A percentile compares a stretch with the other conserved stretches of the same genome.
Evolutionary conservation across 2,797 vertebrate genomes (phyloP).

Genomic region (Microhierax caerulescens): DNA sequence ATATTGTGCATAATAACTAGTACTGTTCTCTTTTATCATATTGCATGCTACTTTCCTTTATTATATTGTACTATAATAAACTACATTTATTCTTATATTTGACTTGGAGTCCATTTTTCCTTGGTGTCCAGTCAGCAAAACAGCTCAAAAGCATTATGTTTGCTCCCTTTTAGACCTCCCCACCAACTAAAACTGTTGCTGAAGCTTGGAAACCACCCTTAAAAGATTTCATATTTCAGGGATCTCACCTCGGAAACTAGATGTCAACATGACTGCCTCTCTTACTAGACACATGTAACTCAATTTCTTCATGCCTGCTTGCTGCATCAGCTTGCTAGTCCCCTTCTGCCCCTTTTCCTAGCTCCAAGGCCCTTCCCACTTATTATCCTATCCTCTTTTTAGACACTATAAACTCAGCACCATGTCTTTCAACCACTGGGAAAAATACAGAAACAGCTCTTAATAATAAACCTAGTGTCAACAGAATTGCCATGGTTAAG

Average conservation of each 20-base stretch:
- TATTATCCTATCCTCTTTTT: neutral
- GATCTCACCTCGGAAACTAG: neutral
- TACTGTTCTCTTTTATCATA: too few species aligned
- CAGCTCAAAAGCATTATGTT: neutral
- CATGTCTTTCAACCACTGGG: neutral
- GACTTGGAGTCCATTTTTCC: too few species aligned
- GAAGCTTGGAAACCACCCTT: neutral
- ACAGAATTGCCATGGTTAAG: neutral
- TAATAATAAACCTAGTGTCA: neutral
- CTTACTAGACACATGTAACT: neutral
- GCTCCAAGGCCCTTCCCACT: neutral
- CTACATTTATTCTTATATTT: too few species aligned
- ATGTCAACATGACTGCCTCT: neutral
- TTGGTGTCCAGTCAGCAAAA: too few species aligned
- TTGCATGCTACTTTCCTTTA: too few species aligned
- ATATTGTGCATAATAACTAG: too few species aligned
- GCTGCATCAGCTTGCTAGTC: neutral
- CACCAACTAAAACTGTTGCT: neutral
- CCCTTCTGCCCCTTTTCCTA: too few species aligned
- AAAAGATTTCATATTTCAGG: neutral
- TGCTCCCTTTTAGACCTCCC: neutral
- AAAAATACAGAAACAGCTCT: neutral
- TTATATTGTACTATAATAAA: too few species aligned
- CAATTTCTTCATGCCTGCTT: neutral
- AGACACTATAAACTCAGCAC: neutral